Base-by-base conservation (phyloP, 2,888 invertebrate species). In the Apamea sordens region DNA sequence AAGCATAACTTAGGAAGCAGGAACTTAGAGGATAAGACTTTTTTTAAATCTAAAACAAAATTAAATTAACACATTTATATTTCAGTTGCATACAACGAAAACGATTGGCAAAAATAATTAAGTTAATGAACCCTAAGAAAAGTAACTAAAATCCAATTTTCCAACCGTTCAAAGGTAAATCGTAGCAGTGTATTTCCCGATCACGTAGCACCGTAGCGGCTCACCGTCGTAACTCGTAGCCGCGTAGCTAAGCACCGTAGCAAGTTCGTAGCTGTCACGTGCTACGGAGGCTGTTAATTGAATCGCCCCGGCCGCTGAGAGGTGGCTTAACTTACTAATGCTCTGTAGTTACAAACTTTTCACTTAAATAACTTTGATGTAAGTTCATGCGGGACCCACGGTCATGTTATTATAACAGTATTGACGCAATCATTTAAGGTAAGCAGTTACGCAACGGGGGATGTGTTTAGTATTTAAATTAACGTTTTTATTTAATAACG, bases 231-330 rank as follows among this genome's bases (percentile, higher is more conserved):
- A 83, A 76, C 81, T 73, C 89, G 90, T 90, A 91, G 90, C 90
- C 81, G 86, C 90, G 91, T 90, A 92, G 89, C 85, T 76, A 83
- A 88, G 86, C 89, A 76, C 84, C 83, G 90, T 91, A 91, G 91
- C 90, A 84, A 86, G 82, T 77, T 83, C 89, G 92, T 89, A 89
- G 89, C 89, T 77, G 90, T 85, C 93, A 92, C 92, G 91, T 91
- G 92, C 92, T 92, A 92, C 93, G 93, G 82, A 94, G 93, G 94
- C 90, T 93, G 92, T 92, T 93, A 93, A 94, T 94, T 93, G 91
- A 92, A 93, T 93, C 91, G 88, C 88, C 89, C 89, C 91, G 89
- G 89, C 82, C 91, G 92, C 88, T 90, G 91, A 92, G 93, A 93
- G 93, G 93, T 92, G 90, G 89, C 91, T 85, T 86, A 89, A 87